Evolutionary conservation across 2,797 vertebrate genomes (phyloP).

Genomic region (Lacerta viridis): DNA sequence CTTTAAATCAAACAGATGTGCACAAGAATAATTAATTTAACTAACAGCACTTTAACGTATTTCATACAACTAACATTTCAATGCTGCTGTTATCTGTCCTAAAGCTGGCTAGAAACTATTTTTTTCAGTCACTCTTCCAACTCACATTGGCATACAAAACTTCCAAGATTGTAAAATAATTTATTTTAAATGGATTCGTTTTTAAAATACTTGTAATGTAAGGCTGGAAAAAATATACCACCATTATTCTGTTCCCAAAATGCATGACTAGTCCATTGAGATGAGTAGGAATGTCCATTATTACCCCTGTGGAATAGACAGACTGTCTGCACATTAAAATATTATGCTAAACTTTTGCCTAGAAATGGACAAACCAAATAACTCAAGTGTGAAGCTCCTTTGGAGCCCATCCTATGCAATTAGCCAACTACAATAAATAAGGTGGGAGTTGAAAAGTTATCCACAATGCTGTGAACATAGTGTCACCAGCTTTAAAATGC

Average conservation of each 20-base stretch:
- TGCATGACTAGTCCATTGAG: conserved; percentile 7
- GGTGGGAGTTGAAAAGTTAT: conserved; percentile 55
- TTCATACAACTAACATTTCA: neutral
- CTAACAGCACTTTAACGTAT: neutral
- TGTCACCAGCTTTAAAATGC: conserved; percentile 67
- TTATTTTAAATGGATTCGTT: conserved; percentile 27
- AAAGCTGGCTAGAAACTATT: neutral
- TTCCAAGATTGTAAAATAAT: neutral
- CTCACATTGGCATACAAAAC: neutral
- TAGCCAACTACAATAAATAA: conserved; percentile 68
- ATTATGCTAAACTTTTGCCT: conserved; percentile 35
- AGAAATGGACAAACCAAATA: conserved; percentile 58
- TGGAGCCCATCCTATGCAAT: conserved; percentile 66
- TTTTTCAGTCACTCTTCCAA: neutral
- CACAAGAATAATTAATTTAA: neutral
- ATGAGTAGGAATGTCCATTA: conserved; percentile 19
- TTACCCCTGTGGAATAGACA: conserved; percentile 26
- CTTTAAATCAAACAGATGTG: neutral
- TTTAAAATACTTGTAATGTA: conserved; percentile 18
- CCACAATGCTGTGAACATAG: conserved; percentile 46
- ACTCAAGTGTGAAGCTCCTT: conserved; percentile 58
- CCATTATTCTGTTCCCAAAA: conserved; percentile 3
- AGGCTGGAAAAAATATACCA: conserved; percentile 14
- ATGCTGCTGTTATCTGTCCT: neutral
- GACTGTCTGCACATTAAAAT: conserved; percentile 40